Conservation (phyloP, 2,888 invertebrate species). For the Furcula furcula region DNA sequence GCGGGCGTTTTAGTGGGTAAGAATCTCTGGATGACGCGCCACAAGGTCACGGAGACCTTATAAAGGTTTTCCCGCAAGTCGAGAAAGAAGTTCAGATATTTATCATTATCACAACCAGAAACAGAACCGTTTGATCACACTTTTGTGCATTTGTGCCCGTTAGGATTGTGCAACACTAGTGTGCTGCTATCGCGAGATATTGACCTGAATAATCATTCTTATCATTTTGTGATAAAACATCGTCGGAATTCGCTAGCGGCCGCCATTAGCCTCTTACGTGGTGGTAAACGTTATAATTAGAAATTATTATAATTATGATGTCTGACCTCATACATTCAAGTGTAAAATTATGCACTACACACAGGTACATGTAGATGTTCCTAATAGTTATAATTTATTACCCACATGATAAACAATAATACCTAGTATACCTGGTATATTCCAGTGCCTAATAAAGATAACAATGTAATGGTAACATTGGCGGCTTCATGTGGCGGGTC, state of each 20-base stretch:
- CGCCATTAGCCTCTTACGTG: constrained; percentile 38
- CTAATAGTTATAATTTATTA: neutral
- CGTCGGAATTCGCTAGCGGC: constrained; percentile 29
- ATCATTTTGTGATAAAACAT: constrained; percentile 54
- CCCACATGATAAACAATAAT: neutral
- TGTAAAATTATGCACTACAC: constrained; percentile 4
- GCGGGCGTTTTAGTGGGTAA: no score
- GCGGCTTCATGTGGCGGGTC: no score
- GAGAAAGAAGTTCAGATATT: no score
- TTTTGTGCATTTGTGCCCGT: no score
- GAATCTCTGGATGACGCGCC: no score
- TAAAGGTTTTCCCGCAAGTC: no score
- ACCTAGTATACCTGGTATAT: no score
- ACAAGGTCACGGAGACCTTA: no score
- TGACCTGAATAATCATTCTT: constrained; percentile 69
- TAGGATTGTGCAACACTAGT: constrained; percentile 7
- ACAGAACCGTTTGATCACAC: no score
- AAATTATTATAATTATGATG: constrained; percentile 24
- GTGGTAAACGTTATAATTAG: constrained; percentile 45
- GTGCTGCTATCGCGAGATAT: constrained; percentile 61
- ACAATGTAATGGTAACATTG: constrained; percentile 2
- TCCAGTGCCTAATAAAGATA: neutral
- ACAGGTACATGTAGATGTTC: neutral
- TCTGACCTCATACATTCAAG: constrained; percentile 30
- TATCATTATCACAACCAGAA: no score